A percentile compares a stretch with the other conserved stretches of the same genome.
phyloP scores from a whole-genome alignment of 2,888 invertebrate species.

The Bedellia somnulentella region DNA sequence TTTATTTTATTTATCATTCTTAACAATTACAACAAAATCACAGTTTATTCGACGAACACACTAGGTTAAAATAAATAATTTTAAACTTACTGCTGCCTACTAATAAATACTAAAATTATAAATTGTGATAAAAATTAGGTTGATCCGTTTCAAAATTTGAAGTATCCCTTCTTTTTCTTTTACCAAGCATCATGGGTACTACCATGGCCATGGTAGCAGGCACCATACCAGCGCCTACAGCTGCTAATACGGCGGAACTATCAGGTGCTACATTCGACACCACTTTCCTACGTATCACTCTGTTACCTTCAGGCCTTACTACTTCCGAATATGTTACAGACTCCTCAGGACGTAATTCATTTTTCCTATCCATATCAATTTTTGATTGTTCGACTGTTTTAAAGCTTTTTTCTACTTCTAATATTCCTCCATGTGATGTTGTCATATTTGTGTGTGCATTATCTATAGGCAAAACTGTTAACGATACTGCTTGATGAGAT shows the following conservation, averaged over 20 bases:
- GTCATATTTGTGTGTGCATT: constrained; percentile 65
- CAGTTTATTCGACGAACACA: constrained; percentile 13
- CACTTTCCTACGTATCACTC: constrained; percentile 29
- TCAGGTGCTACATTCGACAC: constrained; percentile 41
- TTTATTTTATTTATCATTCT: no score
- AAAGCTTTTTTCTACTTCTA: constrained; percentile 74
- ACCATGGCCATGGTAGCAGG: constrained; percentile 82
- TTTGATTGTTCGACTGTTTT: constrained; percentile 68
- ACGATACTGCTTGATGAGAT: constrained; percentile 58
- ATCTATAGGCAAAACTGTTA: constrained; percentile 75
- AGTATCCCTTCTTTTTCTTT: constrained; percentile 18
- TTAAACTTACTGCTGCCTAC: no score
- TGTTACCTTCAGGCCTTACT: constrained; percentile 26
- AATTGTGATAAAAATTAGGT: no score
- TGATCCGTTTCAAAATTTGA: no score
- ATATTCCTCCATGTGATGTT: constrained; percentile 70
- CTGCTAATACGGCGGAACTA: constrained; percentile 68
- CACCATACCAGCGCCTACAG: constrained; percentile 77
- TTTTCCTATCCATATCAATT: constrained; percentile 35
- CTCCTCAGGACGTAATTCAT: constrained; percentile 19
- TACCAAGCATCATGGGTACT: constrained; percentile 74
- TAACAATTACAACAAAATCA: no score
- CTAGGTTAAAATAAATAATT: constrained; percentile 9
- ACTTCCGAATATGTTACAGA: constrained; percentile 26
- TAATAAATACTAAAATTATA: not conserved